Conservation (phyloP, 1,140 invertebrate genomes). For the Druon quercuslanigerum region DNA sequence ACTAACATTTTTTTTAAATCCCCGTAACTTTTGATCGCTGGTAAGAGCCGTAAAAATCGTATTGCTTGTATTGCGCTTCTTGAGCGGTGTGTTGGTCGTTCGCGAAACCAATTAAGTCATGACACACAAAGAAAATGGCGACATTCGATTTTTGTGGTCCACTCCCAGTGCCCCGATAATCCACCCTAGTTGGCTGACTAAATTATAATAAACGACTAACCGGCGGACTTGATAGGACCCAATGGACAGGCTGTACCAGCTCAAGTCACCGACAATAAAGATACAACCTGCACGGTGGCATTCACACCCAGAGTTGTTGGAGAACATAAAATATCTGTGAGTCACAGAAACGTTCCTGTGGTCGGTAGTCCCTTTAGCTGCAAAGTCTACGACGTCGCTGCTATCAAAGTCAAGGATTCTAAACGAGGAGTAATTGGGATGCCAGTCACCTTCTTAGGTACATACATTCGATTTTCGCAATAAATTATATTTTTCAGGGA, state of each 20-base stretch:
- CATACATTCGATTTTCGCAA: constrained; percentile 49
- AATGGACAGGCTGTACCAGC: constrained; percentile 91
- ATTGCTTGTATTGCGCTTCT: constrained; percentile 25
- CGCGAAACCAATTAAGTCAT: background rate
- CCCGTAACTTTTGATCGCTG: constrained; percentile 8
- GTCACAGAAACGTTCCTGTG: constrained; percentile 85
- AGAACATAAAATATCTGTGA: constrained; percentile 92
- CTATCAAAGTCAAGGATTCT: constrained; percentile 95
- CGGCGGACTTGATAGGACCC: constrained; percentile 82
- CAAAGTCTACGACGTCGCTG: constrained; percentile 95
- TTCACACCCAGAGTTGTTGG: constrained; percentile 91
- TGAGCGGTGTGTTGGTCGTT: constrained; percentile 19
- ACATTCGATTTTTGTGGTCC: constrained; percentile 33
- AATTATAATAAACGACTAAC: constrained; percentile 73
- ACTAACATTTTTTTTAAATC: constrained; percentile 19
- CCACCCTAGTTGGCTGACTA: constrained; percentile 63
- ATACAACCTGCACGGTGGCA: constrained; percentile 88
- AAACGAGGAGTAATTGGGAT: constrained; percentile 93
- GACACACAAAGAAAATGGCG: constrained; percentile 2
- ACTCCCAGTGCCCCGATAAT: constrained; percentile 38
- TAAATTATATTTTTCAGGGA: background rate
- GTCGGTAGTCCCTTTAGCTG: constrained; percentile 93
- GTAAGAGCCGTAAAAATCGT: constrained; percentile 30
- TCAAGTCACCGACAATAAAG: constrained; percentile 87
- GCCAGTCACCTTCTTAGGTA: constrained; percentile 95